Conservation (phyloP, 1,140 invertebrate genomes). For the Achroia grisella region DNA sequence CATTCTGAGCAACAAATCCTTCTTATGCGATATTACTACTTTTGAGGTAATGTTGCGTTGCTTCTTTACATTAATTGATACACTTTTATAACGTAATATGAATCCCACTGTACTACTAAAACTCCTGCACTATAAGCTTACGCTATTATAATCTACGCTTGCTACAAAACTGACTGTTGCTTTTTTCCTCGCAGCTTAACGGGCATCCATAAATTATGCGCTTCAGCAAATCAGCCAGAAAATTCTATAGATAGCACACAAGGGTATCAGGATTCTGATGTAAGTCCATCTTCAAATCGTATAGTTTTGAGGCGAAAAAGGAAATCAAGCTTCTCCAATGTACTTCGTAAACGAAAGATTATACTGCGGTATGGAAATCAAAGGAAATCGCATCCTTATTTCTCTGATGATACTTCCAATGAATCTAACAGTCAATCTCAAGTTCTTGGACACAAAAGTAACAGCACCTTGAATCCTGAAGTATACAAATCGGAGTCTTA, state of each 20-base stretch:
- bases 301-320: constrained; percentile 23
- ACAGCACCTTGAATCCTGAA: constrained; percentile 34
- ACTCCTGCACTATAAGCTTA: constrained; percentile 27
- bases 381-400: constrained; percentile 17
- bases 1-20: too few relatives aligned
- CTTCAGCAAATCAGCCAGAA: constrained; percentile 16
- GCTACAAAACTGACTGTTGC: constrained; percentile 7
- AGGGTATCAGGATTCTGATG: constrained; percentile 46
- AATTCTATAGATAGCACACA: constrained; percentile 42
- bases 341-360: constrained; percentile 11
- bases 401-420: constrained; percentile 21
- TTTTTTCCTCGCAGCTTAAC: constrained; percentile 26
- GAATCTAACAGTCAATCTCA: constrained; percentile 36
- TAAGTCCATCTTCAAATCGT: constrained; percentile 25
- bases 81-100: too few relatives aligned
- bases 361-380: constrained; percentile 6
- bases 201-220: constrained; percentile 11
- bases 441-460: constrained; percentile 21
- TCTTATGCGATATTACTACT: too few relatives aligned
- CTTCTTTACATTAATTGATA: too few relatives aligned
- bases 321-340: constrained; percentile 15
- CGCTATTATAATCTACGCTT: constrained; percentile 14
- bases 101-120: too few relatives aligned
- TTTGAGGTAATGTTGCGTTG: too few relatives aligned
- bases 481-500: constrained; percentile 55